Conservation (phyloP, 2,113 vertebrate genomes). For the Apodemus speciosus region DNA sequence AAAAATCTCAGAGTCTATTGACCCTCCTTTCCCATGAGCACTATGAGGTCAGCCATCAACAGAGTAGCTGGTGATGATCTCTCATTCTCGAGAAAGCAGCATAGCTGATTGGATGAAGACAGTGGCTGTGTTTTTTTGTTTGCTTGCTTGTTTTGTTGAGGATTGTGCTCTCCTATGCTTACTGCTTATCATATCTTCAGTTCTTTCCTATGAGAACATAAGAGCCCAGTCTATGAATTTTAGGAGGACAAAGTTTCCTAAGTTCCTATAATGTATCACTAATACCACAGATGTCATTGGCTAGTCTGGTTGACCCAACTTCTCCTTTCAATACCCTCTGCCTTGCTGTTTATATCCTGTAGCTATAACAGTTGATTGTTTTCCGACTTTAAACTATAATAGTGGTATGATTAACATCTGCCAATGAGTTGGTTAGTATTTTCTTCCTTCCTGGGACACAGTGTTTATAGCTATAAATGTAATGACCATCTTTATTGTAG, state of each 20-base stretch:
- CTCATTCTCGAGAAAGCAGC: not conserved
- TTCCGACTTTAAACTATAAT: not conserved
- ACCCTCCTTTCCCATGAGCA: not conserved
- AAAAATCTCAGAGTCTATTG: too few relatives aligned
- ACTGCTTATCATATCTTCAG: not conserved
- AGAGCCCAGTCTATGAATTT: not conserved
- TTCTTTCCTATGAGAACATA: not conserved
- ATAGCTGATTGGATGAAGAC: not conserved
- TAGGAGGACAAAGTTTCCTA: not conserved
- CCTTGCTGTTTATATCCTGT: not conserved
- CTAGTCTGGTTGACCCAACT: too few relatives aligned
- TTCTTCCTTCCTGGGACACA: not conserved
- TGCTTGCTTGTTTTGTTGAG: not conserved
- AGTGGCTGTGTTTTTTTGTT: not conserved
- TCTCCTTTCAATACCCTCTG: not conserved
- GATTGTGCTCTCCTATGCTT: not conserved
- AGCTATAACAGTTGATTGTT: not conserved
- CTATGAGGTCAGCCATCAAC: not conserved
- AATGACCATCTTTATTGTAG: not conserved
- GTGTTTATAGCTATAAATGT: not conserved
- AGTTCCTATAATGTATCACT: not conserved
- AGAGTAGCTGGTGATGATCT: not conserved
- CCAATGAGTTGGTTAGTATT: not conserved
- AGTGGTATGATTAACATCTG: not conserved
- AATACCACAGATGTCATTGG: not conserved